Percentiles rank a stretch among this genome's conserved stretches.
Conservation (phyloP, 2,797 vertebrate species). For the Tinamus major region DNA sequence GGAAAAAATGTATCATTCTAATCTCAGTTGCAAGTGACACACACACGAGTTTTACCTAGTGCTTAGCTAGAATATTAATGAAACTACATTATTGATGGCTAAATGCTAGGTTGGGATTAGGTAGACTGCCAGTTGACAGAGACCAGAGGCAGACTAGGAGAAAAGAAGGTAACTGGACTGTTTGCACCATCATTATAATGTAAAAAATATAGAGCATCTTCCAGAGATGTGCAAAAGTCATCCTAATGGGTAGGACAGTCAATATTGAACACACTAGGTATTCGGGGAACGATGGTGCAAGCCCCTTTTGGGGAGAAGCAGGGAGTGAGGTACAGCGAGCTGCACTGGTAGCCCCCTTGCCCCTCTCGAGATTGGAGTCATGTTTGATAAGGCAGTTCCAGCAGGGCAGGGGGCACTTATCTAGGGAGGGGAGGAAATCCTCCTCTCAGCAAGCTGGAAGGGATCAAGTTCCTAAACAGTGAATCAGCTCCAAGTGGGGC, state of each 20-base stretch:
- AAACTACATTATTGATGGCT: neutral
- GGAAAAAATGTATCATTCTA: neutral
- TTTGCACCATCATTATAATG: neutral
- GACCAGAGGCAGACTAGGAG: neutral
- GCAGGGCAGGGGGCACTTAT: neutral
- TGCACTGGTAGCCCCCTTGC: neutral
- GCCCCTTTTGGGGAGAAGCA: neutral
- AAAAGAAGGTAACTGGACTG: neutral
- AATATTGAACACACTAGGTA: fast-evolving
- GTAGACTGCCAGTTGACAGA: neutral
- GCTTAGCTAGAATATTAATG: neutral
- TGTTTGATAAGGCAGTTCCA: neutral
- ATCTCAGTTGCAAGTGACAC: neutral
- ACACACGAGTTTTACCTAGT: neutral
- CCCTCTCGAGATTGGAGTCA: neutral
- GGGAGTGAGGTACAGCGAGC: neutral
- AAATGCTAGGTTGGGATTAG: neutral
- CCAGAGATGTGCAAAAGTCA: neutral
- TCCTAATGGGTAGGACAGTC: neutral
- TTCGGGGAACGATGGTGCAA: neutral
- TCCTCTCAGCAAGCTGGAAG: neutral
- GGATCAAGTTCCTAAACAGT: conserved; percentile 24
- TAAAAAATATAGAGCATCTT: neutral
- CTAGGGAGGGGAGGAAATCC: neutral
- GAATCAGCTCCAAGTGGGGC: neutral